These are phyloP conservation scores for Drosophila nigricruria DNA, from an alignment of 2,888 invertebrate genomes.

Conservation along the genomic window DNA sequence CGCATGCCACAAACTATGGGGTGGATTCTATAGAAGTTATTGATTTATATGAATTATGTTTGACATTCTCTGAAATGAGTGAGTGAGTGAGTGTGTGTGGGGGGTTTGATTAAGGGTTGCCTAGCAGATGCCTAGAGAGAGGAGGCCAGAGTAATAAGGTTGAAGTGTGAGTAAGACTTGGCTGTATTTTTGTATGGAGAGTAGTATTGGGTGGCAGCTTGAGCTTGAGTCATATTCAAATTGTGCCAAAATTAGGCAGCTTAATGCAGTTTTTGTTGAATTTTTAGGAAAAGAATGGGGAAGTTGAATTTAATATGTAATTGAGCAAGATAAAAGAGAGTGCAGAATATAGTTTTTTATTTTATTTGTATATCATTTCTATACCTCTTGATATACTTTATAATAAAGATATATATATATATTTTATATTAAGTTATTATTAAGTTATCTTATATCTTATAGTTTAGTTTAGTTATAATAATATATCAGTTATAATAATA, in stretches of 20 bases:
- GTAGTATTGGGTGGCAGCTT: background rate
- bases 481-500: no score
- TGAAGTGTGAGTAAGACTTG: background rate
- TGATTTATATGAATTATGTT: slow-evolving; percentile 45
- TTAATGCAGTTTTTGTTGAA: background rate
- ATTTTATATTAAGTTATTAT: no score
- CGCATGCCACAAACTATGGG: slow-evolving; percentile 58
- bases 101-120: slow-evolving; percentile 10
- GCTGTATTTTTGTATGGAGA: background rate
- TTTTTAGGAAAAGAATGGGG: background rate
- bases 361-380: no score
- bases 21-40: slow-evolving; percentile 38
- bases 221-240: background rate
- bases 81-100: background rate
- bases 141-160: background rate
- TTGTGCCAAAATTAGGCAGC: background rate
- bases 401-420: no score
- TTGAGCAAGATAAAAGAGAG: background rate
- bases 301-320: background rate
- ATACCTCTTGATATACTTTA: no score
- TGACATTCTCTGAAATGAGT: slow-evolving; percentile 46
- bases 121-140: slow-evolving; percentile 25
- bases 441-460: no score
- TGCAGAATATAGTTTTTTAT: background rate
- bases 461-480: no score